Percentiles rank a stretch among this genome's conserved stretches.
Conservation (phyloP, 2,888 invertebrate genomes). For the Thymelicus sylvestris region DNA sequence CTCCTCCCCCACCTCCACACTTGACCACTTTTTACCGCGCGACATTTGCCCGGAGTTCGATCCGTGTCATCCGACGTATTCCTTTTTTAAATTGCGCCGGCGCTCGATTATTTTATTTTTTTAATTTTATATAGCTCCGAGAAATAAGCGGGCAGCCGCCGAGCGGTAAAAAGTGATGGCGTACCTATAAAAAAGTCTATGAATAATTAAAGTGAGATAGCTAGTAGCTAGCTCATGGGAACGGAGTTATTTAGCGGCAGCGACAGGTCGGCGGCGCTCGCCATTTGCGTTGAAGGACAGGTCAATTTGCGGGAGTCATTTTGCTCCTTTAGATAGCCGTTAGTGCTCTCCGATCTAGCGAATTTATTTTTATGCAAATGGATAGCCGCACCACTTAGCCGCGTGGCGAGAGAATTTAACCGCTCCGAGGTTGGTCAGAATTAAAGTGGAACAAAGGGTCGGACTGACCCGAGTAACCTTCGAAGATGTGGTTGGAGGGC, state of each 20-base stretch:
- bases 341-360: conserved; percentile 41
- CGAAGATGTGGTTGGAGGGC: conserved; percentile 74
- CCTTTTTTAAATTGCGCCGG: conserved; percentile 82
- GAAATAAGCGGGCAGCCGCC: conserved; percentile 62
- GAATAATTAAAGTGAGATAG: conserved; percentile 84
- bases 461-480: conserved; percentile 63
- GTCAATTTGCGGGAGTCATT: conserved; percentile 79
- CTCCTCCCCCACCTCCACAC: conserved; percentile 54
- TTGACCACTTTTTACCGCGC: conserved; percentile 84
- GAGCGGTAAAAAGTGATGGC: conserved; percentile 80
- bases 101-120: conserved; percentile 78
- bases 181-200: conserved; percentile 78
- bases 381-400: conserved; percentile 46
- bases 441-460: conserved; percentile 64
- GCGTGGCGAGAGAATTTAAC: conserved; percentile 48
- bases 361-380: conserved; percentile 62
- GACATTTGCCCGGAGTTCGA: conserved; percentile 85
- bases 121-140: conserved; percentile 81
- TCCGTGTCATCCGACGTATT: conserved; percentile 85
- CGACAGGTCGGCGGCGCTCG: conserved; percentile 74
- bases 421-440: conserved; percentile 55
- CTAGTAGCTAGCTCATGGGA: conserved; percentile 84
- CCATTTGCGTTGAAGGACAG: conserved; percentile 74
- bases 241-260: conserved; percentile 76
- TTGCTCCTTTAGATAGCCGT: conserved; percentile 65